Conservation (phyloP, 2,113 vertebrate genomes). For the Tringa solitaria region DNA sequence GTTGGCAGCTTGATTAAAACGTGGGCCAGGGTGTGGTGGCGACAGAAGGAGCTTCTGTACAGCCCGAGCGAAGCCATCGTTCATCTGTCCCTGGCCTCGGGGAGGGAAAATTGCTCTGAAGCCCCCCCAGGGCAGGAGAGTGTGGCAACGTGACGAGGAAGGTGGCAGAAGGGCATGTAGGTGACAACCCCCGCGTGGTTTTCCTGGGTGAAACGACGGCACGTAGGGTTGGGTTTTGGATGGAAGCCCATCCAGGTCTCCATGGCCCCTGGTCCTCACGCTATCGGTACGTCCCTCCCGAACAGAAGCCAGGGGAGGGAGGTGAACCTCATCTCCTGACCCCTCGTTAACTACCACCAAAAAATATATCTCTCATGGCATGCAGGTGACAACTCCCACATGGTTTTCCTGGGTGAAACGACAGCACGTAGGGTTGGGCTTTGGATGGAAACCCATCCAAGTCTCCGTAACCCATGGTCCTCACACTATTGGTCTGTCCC, state of each 20-base stretch:
- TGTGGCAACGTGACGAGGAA: rapidly evolving
- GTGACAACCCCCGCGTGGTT: rapidly evolving
- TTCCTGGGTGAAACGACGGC: rapidly evolving
- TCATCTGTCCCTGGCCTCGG: too few relatives aligned
- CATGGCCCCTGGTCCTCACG: rapidly evolving
- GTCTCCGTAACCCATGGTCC: rapidly evolving
- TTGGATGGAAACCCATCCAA: not conserved
- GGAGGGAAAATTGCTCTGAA: not conserved
- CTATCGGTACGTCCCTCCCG: rapidly evolving
- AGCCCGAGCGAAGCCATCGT: rapidly evolving
- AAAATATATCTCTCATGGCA: constrained; percentile 39
- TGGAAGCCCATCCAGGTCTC: not conserved
- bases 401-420: rapidly evolving
- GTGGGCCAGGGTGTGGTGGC: rapidly evolving
- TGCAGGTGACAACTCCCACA: rapidly evolving
- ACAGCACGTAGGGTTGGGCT: rapidly evolving
- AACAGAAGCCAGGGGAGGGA: rapidly evolving
- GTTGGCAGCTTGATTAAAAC: not conserved
- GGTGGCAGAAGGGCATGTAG: rapidly evolving
- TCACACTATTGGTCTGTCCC: rapidly evolving
- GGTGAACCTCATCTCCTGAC: not conserved
- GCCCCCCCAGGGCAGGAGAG: too few relatives aligned
- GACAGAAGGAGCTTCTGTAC: not conserved
- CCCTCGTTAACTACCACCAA: not conserved
- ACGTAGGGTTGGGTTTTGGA: rapidly evolving